These are phyloP conservation scores for Falco concolor DNA, from an alignment of 2,797 vertebrate species.

Conservation along the genomic window DNA sequence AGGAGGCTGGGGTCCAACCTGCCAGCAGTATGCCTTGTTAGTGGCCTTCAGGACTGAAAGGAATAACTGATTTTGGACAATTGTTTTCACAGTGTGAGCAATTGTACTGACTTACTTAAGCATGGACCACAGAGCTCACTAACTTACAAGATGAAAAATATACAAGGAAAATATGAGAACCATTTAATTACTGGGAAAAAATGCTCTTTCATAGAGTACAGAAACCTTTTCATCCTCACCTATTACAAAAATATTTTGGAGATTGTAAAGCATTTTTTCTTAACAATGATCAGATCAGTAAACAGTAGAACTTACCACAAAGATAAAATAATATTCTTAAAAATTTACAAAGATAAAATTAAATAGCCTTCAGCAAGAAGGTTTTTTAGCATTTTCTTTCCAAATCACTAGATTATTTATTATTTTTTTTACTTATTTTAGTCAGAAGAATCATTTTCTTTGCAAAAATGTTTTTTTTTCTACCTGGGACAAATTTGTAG, in stretches of 20 bases:
- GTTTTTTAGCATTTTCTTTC: background rate
- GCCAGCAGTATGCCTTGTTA: background rate
- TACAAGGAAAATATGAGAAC: background rate
- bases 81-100: background rate
- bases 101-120: background rate
- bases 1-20: background rate
- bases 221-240: background rate
- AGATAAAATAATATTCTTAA: background rate
- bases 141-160: background rate
- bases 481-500: conserved; percentile 46
- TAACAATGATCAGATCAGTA: background rate
- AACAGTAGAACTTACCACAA: background rate
- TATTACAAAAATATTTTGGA: background rate
- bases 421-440: background rate
- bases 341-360: background rate
- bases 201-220: background rate
- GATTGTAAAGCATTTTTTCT: background rate
- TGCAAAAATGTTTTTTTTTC: background rate
- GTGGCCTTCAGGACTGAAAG: background rate
- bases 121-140: rapidly evolving
- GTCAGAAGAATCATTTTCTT: background rate
- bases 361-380: background rate
- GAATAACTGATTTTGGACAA: background rate
- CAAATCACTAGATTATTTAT: background rate
- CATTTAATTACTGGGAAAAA: background rate